Percentiles rank a stretch among this genome's conserved stretches.
These are phyloP conservation scores for Stichodactyla mertensii DNA, from an alignment of 64 coral and sea anemone species.

Conservation along the genomic window DNA sequence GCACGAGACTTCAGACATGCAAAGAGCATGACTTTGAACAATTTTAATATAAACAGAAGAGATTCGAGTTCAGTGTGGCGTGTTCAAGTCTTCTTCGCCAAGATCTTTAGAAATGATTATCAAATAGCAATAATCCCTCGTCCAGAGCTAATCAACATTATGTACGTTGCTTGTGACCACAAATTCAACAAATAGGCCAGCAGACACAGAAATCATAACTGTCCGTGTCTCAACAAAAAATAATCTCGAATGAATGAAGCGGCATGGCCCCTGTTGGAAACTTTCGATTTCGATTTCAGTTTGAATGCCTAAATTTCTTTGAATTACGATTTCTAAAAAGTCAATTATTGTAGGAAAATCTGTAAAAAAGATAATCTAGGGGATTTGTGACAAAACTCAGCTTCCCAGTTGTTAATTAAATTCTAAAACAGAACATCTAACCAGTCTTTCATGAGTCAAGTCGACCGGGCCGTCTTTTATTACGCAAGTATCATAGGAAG, in stretches of 20 bases:
- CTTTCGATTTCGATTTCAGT: constrained; percentile 18
- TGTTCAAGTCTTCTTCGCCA: constrained; percentile 3
- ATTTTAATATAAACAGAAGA: constrained; percentile 9
- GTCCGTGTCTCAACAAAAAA: neutral
- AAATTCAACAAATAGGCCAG: constrained; percentile 31
- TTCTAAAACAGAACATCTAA: neutral
- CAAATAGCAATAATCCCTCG: constrained; percentile 22
- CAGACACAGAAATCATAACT: constrained; percentile 18
- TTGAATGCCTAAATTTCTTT: neutral
- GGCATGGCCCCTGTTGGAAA: constrained; percentile 16
- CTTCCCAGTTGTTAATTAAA: constrained; percentile 15
- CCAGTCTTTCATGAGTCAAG: constrained; percentile 6
- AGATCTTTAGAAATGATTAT: constrained; percentile 25
- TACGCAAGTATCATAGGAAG: constrained; percentile 17
- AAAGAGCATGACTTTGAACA: constrained; percentile 19
- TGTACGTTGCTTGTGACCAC: constrained; percentile 30
- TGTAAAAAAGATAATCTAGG: neutral
- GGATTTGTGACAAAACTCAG: neutral
- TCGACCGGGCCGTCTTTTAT: neutral
- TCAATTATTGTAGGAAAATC: neutral
- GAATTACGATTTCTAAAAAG: neutral
- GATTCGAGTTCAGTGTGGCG: constrained; percentile 9
- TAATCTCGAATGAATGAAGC: constrained; percentile 26
- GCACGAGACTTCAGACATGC: constrained; percentile 7
- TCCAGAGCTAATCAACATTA: constrained; percentile 30